Conservation (phyloP, 2,113 vertebrate species). For the Hippopotamus amphibius region DNA sequence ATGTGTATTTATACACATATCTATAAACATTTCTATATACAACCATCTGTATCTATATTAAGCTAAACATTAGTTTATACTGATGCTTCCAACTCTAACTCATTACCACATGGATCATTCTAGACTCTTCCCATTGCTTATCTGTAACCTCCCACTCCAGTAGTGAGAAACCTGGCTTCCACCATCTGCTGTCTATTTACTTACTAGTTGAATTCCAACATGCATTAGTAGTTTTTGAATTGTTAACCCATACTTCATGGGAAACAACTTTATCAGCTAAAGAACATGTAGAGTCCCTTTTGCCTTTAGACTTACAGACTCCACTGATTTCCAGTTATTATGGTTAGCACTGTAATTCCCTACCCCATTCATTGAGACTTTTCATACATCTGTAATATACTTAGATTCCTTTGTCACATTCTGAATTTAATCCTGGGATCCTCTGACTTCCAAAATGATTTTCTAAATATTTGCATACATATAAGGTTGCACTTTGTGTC, state of each 20-base stretch:
- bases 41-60: neutral
- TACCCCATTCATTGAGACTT: neutral
- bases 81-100: neutral
- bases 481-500: neutral
- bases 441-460: neutral
- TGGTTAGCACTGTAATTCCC: neutral
- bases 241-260: neutral
- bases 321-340: neutral
- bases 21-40: neutral
- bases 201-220: neutral
- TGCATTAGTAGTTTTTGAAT: neutral
- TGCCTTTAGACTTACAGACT: neutral
- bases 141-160: neutral
- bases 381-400: neutral
- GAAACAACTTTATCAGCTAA: neutral
- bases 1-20: neutral
- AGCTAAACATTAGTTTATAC: neutral
- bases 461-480: neutral
- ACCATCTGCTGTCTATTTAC: neutral
- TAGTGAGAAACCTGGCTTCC: neutral
- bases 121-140: neutral
- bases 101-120: neutral
- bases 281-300: neutral
- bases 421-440: neutral
- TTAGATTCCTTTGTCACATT: neutral